Evolutionary conservation across 2,888 invertebrate genomes (phyloP), one percentile per base, ranked within the genome.

Genomic region (Polietes domitor): DNA sequence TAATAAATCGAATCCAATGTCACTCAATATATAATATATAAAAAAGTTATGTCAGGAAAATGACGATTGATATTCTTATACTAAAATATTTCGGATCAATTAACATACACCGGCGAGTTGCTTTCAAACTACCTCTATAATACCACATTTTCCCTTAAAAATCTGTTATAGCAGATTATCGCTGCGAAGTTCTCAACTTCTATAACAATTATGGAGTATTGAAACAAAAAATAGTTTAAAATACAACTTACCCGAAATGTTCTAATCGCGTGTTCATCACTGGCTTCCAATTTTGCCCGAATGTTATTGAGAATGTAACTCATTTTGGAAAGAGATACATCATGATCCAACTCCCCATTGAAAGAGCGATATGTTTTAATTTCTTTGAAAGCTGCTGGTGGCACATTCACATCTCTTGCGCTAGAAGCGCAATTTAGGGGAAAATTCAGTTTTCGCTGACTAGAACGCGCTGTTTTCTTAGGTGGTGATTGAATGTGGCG

Each of bases 301-400:
- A 92, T 91, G 75, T 88, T 91, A 70, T 88, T 89, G n/a, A 92
- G 87, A 68, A 92, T 86, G 77, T 89, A 91, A 73, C 90, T 89
- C 89, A 92, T 91, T 77, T 91, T 91, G 9, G 88, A 90, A 7
- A 91, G 85, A 6, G 89, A 89, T 2, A 91, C 90, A 86, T 92
- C 92, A 53, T 90, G 88, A 68, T 92, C 91, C 12, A 91, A 83
- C 10, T 91, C 91, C 6, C 89, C 88, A 47, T 91, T 91, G 65
- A 88, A 92, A 0, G 92, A 92, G 17, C 89, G 90, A 87, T 92
- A 92, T 0, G 91, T 91, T 81, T 88, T 85, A 4, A 85, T 83
- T 9, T 82, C 74, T 61, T 85, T 72, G 5, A 26, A n/a, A 15
- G 82, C 55, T 37, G 58, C 47, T 24, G 68, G 19, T 7, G 68